phyloP scores from a whole-genome alignment of 2,113 vertebrate genomes.

The Boulengerochromis microlepis region DNA sequence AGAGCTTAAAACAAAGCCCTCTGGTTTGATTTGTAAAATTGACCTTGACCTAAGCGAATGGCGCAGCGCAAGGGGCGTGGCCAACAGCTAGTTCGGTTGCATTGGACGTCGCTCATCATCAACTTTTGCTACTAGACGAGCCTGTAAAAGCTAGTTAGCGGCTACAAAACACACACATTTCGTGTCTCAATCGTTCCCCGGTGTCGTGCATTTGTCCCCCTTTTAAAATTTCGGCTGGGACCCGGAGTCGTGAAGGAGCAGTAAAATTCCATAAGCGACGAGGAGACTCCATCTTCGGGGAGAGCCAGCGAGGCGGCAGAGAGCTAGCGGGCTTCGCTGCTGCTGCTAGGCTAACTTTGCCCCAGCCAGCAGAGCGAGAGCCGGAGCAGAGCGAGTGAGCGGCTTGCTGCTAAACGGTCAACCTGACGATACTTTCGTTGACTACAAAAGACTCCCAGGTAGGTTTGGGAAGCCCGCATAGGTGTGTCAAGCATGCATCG shows the following conservation, averaged over 20 bases:
- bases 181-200: neutral
- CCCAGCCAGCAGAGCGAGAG: neutral
- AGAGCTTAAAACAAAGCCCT: fast-evolving
- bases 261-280: slow-evolving; percentile 25
- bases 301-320: slow-evolving; percentile 1
- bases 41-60: slow-evolving; percentile 42
- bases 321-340: slow-evolving; percentile 27
- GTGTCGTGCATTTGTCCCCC: neutral
- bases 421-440: slow-evolving; percentile 52
- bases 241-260: neutral
- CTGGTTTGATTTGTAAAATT: neutral
- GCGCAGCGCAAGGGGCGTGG: slow-evolving; percentile 20
- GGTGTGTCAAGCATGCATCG: neutral
- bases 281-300: slow-evolving; percentile 45
- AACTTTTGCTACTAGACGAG: slow-evolving; percentile 58
- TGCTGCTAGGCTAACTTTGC: slow-evolving; percentile 53
- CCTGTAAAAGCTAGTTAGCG: slow-evolving; percentile 22
- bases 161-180: neutral
- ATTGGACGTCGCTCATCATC: slow-evolving; percentile 45
- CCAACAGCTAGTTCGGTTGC: slow-evolving; percentile 42
- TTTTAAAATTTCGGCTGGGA: neutral
- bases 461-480: neutral
- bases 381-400: neutral
- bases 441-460: slow-evolving; percentile 66
- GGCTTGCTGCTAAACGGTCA: slow-evolving; percentile 5